Percentiles rank a stretch among this genome's conserved stretches.
Evolutionary conservation across 23 tunicate genomes (phyloP).

Genomic region (Botrylloides violaceus): DNA sequence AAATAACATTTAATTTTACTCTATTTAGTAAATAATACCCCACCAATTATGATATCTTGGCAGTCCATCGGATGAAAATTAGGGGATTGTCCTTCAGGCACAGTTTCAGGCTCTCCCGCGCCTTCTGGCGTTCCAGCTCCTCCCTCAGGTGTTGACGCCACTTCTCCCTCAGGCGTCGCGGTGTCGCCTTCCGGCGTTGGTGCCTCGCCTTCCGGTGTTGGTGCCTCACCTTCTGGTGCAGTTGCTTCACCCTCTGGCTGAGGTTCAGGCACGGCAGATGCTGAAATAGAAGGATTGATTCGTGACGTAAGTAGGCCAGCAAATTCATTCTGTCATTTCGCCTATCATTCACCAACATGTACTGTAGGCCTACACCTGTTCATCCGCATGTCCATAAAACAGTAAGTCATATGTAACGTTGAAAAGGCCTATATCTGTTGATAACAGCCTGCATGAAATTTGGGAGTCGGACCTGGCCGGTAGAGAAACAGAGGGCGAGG

Average conservation of each 20-base stretch:
- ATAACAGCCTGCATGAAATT: too few species aligned
- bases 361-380: too few species aligned
- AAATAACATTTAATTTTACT: too few species aligned
- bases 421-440: too few species aligned
- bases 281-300: conserved; percentile 3
- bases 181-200: conserved; percentile 17
- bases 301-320: not conserved
- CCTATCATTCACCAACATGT: not conserved
- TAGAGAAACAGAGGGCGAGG: too few species aligned
- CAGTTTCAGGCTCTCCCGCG: not conserved
- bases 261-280: conserved; percentile 35
- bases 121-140: not conserved
- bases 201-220: conserved; percentile 44
- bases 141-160: conserved; percentile 9
- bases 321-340: too few species aligned
- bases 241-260: conserved; percentile 24
- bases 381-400: too few species aligned
- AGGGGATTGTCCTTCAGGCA: not conserved
- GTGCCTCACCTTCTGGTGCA: conserved; percentile 32
- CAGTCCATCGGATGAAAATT: conserved; percentile 76
- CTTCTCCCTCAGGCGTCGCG: conserved; percentile 24
- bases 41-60: conserved; percentile 61
- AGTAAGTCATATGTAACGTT: too few species aligned
- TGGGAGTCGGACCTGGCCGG: too few species aligned
- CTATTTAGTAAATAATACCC: not conserved